Percentiles rank a stretch among this genome's conserved stretches.
Conservation (phyloP, 1,140 invertebrate genomes). For the Zaprionus kolodkinae region DNA sequence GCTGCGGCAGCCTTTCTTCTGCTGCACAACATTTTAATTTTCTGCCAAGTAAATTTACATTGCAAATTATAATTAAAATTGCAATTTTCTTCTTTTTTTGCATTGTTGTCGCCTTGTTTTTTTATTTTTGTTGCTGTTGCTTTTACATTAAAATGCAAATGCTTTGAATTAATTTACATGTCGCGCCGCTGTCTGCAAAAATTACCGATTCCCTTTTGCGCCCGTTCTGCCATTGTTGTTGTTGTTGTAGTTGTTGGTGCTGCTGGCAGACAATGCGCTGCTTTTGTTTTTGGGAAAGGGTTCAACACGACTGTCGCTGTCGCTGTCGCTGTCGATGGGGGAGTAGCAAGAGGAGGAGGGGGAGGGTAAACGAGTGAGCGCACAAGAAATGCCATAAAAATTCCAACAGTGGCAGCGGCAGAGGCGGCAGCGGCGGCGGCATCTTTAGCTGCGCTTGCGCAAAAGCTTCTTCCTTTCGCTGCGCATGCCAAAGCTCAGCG, state of each 20-base stretch:
- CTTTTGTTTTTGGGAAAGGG: conserved; percentile 38
- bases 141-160: conserved; percentile 73
- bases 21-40: conserved; percentile 32
- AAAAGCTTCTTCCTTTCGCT: conserved; percentile 65
- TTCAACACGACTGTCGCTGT: conserved; percentile 9
- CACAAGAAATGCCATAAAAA: conserved; percentile 76
- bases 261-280: conserved; percentile 39
- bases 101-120: conserved; percentile 16
- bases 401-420: conserved; percentile 45
- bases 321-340: not conserved
- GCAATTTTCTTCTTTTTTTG: conserved; percentile 58
- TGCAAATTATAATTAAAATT: conserved; percentile 74
- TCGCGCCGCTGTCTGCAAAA: conserved; percentile 55
- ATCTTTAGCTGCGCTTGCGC: conserved; percentile 64
- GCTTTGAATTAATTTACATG: conserved; percentile 76
- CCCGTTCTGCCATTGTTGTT: conserved; percentile 15
- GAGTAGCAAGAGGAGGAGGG: not conserved
- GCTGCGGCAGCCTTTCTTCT: not conserved
- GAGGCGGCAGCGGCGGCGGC: conserved; percentile 16
- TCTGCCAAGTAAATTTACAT: conserved; percentile 53
- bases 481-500: conserved; percentile 61
- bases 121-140: not conserved
- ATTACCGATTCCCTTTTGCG: conserved; percentile 18
- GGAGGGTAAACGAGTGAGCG: conserved; percentile 48
- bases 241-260: conserved; percentile 12